Base-by-base conservation (phyloP, 2,888 invertebrate species). In the Tenthredo livida region DNA sequence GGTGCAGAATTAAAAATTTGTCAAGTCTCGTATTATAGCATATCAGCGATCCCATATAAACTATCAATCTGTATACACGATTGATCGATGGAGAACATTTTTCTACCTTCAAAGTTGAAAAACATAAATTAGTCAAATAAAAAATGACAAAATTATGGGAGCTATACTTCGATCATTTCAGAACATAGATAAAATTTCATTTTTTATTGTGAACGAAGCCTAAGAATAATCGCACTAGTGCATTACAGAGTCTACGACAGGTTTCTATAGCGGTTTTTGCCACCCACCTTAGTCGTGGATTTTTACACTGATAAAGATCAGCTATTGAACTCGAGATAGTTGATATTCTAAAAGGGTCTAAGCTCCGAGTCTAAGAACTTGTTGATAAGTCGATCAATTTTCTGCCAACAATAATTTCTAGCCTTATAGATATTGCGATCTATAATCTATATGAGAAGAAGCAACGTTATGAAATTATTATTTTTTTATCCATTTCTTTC, bases 211-310 rank as follows among this genome's bases (percentile, higher is more conserved):
- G 78, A 78, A 78, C 54, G 78, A 61, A 61, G 78, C 58, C 78
- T 37, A 47, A 37, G 61, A 78, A 21, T 21, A 0, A 50, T 58
- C 21, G 61, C 33, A 21, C 17, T 15, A 50, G 47, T 78, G 78
- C 58, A 78, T 50, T 78, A 73, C 4, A 73, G 43, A 43, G 43
- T 73, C 2, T 29, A 21, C 40, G 40, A 83, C 82, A 67, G 65
- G 82, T 80, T 80, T 80, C 54, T 54, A 5, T 83, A 83, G 67
- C 82, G 82, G 82, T 83, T 83, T 67, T 83, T 21, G 67, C 82
- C 67, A 67, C 82, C 82, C 67, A 83, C 82, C 47, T 67, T 47
- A 47, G 67, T 67, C 67, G 65, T 33, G 17, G 29, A 83, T 9
- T 83, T 83, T 47, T 33, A 40, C 43, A 65, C n/a, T 47, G 82